Evolutionary conservation across 2,113 vertebrate species (phyloP).

Genomic region (Columba livia): DNA sequence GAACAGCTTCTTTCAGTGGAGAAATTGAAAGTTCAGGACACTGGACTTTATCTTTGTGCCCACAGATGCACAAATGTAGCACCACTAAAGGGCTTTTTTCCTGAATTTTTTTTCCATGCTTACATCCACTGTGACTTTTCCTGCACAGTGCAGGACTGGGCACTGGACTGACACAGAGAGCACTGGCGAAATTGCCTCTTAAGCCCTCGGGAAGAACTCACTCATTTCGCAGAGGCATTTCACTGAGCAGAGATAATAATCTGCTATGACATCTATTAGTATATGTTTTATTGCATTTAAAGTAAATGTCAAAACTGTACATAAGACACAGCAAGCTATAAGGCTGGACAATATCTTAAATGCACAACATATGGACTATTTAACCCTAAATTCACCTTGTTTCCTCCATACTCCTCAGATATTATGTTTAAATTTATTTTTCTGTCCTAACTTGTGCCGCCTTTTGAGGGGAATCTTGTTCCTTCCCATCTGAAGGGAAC

Average conservation of each 20-base stretch:
- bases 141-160: not conserved
- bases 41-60: not conserved
- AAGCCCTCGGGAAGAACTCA: not conserved
- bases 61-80: not conserved
- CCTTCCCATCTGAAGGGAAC: not conserved
- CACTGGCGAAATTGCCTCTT: fast-evolving
- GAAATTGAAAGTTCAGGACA: not conserved
- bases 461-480: not conserved
- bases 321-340: not conserved
- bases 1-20: conserved; percentile 3
- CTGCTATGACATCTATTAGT: not conserved
- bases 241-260: not conserved
- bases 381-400: not conserved
- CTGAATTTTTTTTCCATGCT: not conserved
- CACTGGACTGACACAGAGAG: not conserved
- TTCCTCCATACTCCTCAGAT: not conserved
- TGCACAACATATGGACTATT: too few species aligned
- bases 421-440: not conserved
- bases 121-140: not conserved
- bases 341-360: not conserved
- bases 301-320: not conserved
- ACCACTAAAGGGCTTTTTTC: not conserved
- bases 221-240: not conserved
- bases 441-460: not conserved
- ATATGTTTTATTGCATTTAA: not conserved